phyloP scores from a whole-genome alignment of 2,113 vertebrate species.

The Calonectris borealis region DNA sequence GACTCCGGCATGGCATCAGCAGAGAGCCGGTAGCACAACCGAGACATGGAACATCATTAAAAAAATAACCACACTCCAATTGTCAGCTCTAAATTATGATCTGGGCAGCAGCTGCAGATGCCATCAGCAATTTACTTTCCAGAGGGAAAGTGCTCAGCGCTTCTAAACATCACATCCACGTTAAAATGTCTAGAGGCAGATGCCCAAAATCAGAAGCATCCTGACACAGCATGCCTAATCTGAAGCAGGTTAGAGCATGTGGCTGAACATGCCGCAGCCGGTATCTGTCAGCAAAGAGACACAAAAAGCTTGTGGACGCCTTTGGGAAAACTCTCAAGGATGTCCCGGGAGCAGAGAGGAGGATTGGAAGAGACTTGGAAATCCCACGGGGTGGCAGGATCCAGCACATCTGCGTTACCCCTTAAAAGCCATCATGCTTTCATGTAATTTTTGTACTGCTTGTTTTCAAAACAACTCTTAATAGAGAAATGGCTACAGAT shows the following conservation, averaged over 20 bases:
- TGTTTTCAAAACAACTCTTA: background rate
- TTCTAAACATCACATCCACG: background rate
- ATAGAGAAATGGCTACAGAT: accelerated
- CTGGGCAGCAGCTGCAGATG: background rate
- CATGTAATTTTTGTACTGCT: accelerated
- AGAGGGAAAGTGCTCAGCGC: background rate
- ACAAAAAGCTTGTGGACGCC: background rate
- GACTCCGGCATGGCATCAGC: background rate
- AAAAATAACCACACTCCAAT: background rate
- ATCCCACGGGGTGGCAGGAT: background rate
- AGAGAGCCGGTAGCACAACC: background rate
- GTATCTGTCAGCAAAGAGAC: accelerated
- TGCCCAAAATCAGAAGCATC: background rate
- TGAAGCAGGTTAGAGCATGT: background rate
- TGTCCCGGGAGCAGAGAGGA: background rate
- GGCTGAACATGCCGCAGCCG: background rate
- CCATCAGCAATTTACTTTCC: background rate
- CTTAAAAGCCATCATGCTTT: accelerated
- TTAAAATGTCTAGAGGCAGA: background rate
- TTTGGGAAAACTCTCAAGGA: background rate
- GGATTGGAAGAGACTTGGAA: background rate
- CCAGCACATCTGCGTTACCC: accelerated
- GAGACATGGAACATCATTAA: background rate
- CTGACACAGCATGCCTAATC: background rate
- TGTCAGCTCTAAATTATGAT: background rate